phyloP scores from a whole-genome alignment of 2,888 invertebrate genomes.

The Cataglyphis cursor region DNA sequence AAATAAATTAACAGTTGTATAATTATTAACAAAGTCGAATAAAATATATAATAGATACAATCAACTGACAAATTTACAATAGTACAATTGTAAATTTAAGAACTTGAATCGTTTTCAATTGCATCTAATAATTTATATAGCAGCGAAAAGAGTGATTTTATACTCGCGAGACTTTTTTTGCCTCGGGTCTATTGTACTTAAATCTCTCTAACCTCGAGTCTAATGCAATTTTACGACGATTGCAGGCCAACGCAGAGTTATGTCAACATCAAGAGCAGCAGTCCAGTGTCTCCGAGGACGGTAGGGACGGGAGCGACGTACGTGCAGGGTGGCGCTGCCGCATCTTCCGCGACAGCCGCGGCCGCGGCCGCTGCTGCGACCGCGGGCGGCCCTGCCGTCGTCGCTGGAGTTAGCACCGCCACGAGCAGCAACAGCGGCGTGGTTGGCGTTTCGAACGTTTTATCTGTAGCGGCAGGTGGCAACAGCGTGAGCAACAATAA shows the following conservation, averaged over 20 bases:
- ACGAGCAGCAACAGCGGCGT: constrained; percentile 59
- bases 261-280: constrained; percentile 85
- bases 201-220: neutral
- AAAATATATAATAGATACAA: neutral
- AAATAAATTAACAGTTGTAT: neutral
- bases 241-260: constrained; percentile 85
- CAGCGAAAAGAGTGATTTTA: neutral
- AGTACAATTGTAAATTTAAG: neutral
- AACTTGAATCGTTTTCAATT: neutral
- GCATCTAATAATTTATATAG: neutral
- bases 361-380: constrained; percentile 67
- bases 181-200: neutral
- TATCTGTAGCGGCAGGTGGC: constrained; percentile 72
- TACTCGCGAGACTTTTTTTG: neutral
- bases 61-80: neutral
- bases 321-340: constrained; percentile 79
- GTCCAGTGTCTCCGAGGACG: constrained; percentile 84
- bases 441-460: constrained; percentile 44
- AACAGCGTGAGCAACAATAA: constrained; percentile 80
- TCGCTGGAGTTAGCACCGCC: constrained; percentile 63
- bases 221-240: constrained; percentile 53
- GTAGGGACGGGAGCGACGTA: constrained; percentile 81
- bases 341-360: constrained; percentile 68
- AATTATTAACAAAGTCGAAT: neutral
- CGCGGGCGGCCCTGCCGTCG: constrained; percentile 63